Conservation (phyloP, 2,888 invertebrate genomes). For the Zhuqinia jingwanae region DNA sequence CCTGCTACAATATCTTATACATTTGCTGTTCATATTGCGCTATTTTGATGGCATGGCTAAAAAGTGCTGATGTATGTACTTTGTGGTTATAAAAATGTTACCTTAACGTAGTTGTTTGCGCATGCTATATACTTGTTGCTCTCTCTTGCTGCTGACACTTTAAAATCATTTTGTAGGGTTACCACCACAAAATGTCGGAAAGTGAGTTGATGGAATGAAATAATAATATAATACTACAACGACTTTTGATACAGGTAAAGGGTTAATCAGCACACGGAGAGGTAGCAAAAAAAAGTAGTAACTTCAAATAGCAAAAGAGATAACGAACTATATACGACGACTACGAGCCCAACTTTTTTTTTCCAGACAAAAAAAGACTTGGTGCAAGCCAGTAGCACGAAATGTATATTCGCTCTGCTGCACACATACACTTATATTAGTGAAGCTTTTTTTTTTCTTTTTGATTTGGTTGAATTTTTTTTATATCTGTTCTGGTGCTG, state of each 20-base stretch:
- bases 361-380: conserved; percentile 53
- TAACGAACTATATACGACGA: not conserved
- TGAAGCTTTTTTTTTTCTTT: conserved; percentile 29
- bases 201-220: conserved; percentile 38
- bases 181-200: conserved; percentile 44
- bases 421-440: conserved; percentile 49
- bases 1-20: conserved; percentile 24
- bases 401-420: conserved; percentile 58
- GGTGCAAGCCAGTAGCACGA: conserved; percentile 41
- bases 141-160: conserved; percentile 24
- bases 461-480: conserved; percentile 56
- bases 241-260: conserved; percentile 21
- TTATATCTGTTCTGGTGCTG: conserved; percentile 44
- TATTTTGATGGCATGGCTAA: not conserved
- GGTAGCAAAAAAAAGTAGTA: conserved; percentile 5
- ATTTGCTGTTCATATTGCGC: not conserved
- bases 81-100: too few species aligned
- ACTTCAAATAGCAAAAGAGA: conserved; percentile 1
- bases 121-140: not conserved
- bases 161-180: conserved; percentile 39
- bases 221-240: not conserved
- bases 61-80: not conserved
- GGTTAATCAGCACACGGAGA: conserved; percentile 11
- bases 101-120: not conserved
- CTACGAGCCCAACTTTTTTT: conserved; percentile 53